phyloP scores from a whole-genome alignment of 2,888 invertebrate genomes.

The Eilema caniola region DNA sequence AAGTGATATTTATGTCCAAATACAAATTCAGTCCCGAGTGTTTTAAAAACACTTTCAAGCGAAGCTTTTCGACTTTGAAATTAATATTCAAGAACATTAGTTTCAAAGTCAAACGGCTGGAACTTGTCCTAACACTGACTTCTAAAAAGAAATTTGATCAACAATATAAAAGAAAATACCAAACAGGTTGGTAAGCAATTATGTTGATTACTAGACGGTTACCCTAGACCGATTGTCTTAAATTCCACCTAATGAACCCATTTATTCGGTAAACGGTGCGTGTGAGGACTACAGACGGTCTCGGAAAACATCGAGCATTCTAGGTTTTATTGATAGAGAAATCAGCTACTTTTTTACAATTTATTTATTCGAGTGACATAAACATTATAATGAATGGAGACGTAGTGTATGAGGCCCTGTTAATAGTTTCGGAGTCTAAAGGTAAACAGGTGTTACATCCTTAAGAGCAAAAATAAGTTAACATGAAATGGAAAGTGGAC shows the following conservation, averaged over 20 bases:
- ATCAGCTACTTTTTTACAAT: not conserved
- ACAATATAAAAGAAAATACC: conserved; percentile 27
- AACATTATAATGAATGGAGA: not conserved
- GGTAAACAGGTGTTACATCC: too few species aligned
- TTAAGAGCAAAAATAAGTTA: too few species aligned
- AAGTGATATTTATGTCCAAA: not conserved
- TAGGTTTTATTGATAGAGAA: not conserved
- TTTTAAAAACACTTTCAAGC: not conserved
- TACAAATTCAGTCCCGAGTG: not conserved
- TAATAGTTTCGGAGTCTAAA: too few species aligned
- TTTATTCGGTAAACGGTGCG: conserved; percentile 69
- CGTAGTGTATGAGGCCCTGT: too few species aligned
- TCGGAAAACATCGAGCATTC: conserved; percentile 2
- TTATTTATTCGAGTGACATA: not conserved
- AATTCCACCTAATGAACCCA: conserved; percentile 71
- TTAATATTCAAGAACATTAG: conserved; percentile 20
- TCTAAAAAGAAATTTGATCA: conserved; percentile 18
- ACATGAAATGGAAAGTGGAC: too few species aligned
- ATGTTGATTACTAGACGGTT: conserved; percentile 52
- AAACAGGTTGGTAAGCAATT: conserved; percentile 43
- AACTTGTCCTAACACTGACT: conserved; percentile 18
- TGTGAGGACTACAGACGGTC: conserved; percentile 53
- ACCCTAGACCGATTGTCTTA: conserved; percentile 68
- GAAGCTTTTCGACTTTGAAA: not conserved
- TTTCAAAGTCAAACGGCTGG: conserved; percentile 20